A percentile compares a stretch with the other conserved stretches of the same genome.
Conservation (phyloP, 2,888 invertebrate genomes). For the Rotaria socialis region DNA sequence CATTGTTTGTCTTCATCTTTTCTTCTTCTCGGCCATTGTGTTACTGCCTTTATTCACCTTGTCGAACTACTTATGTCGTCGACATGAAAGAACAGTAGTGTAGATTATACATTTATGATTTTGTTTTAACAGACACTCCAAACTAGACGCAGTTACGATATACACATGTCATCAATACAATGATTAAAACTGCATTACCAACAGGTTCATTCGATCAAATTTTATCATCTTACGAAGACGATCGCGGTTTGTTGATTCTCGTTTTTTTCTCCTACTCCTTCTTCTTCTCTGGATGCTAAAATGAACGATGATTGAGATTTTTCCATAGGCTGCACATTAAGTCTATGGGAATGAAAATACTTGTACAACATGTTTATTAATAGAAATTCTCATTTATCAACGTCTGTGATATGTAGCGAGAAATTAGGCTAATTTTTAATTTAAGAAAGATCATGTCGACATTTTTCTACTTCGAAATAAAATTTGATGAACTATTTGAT, state of each 20-base stretch:
- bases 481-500: no score
- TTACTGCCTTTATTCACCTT: background rate
- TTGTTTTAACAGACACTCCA: background rate
- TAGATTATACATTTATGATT: slow-evolving; percentile 10
- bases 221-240: background rate
- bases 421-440: no score
- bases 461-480: no score
- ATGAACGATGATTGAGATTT: no score
- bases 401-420: no score
- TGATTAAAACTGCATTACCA: background rate
- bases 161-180: background rate
- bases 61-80: background rate
- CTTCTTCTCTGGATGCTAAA: no score
- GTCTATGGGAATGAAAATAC: no score
- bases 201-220: background rate
- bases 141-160: background rate
- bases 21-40: background rate
- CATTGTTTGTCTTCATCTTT: background rate
- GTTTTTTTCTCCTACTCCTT: no score
- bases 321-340: no score
- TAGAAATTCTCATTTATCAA: no score
- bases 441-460: no score
- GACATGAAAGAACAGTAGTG: background rate
- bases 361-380: no score
- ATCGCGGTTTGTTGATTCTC: background rate